Evolutionary conservation across 1,140 invertebrate species (phyloP).

Genomic region (Achatina immaculata): DNA sequence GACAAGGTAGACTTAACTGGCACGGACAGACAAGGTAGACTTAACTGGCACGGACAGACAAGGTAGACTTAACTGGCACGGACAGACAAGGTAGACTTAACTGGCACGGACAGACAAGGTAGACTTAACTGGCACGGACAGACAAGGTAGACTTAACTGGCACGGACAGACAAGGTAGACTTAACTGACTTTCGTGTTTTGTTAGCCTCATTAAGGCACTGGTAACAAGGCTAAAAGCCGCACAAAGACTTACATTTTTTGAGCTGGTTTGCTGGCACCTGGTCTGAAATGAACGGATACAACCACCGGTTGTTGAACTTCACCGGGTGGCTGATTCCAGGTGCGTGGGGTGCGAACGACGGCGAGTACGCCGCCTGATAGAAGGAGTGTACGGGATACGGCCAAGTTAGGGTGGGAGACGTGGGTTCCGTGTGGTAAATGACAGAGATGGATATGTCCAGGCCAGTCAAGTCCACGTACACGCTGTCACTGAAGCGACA

Average conservation of each 20-base stretch:
- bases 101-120: no score
- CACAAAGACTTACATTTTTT: conserved; percentile 63
- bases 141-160: no score
- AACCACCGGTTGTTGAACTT: conserved; percentile 39
- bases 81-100: no score
- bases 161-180: no score
- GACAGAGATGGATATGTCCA: conserved; percentile 65
- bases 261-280: conserved; percentile 65
- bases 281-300: conserved; percentile 34
- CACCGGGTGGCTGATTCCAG: neutral
- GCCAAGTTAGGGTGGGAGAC: neutral
- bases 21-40: no score
- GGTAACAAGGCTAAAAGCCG: no score
- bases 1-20: no score
- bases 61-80: no score
- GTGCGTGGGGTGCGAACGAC: neutral
- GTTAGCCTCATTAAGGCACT: no score
- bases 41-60: no score
- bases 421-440: conserved; percentile 58
- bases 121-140: no score
- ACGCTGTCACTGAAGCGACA: conserved; percentile 51
- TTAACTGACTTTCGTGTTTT: no score
- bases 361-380: conserved; percentile 34
- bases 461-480: conserved; percentile 67
- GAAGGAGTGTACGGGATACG: conserved; percentile 32